Evolutionary conservation across 2,797 vertebrate species (phyloP).

Genomic region (Cichlasoma orientale): DNA sequence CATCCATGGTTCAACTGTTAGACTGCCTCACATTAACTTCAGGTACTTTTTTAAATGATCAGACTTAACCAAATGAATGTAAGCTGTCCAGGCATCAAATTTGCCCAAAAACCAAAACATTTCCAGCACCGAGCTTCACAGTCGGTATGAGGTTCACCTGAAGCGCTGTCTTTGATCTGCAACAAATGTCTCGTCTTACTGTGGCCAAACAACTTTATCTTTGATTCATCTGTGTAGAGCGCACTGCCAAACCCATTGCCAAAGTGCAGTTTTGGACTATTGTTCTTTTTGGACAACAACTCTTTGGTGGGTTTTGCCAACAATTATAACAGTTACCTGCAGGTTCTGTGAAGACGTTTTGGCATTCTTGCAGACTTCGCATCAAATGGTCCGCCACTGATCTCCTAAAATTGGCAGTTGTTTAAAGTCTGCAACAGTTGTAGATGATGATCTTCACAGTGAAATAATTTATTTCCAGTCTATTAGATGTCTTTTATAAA

Average conservation of each 20-base stretch:
- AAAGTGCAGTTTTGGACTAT: background rate
- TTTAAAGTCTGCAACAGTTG: background rate
- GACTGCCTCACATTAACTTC: background rate
- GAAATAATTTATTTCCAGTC: background rate
- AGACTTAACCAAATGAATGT: background rate
- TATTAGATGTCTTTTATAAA: background rate
- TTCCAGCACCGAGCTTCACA: background rate
- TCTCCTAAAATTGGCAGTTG: background rate
- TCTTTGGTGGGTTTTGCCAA: background rate
- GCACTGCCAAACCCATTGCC: background rate
- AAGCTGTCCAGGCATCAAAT: background rate
- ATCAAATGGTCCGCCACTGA: background rate
- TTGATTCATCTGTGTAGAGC: background rate
- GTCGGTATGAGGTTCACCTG: no score
- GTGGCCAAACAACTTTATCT: background rate
- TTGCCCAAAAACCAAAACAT: background rate
- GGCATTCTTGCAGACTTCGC: background rate
- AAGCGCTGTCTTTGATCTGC: background rate
- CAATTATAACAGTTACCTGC: background rate
- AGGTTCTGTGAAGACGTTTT: background rate
- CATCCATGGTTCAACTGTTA: background rate
- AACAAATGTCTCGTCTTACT: background rate
- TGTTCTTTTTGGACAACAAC: background rate
- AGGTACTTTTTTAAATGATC: background rate
- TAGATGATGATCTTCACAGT: background rate